A percentile compares a stretch with the other conserved stretches of the same genome.
These are phyloP conservation scores for Crypturellus undulatus DNA, from an alignment of 2,113 vertebrate species.

Conservation along the genomic window DNA sequence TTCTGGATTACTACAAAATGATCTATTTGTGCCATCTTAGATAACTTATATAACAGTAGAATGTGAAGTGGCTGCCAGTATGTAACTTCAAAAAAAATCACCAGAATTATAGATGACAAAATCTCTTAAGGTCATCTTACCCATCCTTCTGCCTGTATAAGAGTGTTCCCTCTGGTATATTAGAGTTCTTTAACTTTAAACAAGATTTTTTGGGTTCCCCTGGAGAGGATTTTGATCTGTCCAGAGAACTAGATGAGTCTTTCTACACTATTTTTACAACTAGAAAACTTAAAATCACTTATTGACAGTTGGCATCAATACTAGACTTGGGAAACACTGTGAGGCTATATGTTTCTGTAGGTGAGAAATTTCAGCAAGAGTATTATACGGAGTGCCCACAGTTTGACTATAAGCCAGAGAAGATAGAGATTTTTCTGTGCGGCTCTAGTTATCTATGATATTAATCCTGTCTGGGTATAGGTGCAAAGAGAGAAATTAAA, in stretches of 20 bases:
- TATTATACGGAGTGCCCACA: background rate
- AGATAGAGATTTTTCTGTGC: background rate
- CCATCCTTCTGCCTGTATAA: slow-evolving; percentile 36
- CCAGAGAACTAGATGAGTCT: slow-evolving; percentile 41
- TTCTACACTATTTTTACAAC: slow-evolving; percentile 46
- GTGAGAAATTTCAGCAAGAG: background rate
- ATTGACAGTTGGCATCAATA: slow-evolving; percentile 13
- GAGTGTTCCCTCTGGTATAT: slow-evolving; percentile 53
- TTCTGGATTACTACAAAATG: slow-evolving; percentile 8
- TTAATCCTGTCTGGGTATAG: background rate
- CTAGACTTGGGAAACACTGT: background rate
- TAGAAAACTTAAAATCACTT: slow-evolving; percentile 44
- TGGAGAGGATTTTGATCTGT: slow-evolving; percentile 64
- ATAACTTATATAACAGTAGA: background rate
- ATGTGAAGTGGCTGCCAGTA: slow-evolving; percentile 10
- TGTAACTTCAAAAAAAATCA: slow-evolving; percentile 31
- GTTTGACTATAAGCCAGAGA: background rate
- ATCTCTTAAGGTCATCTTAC: slow-evolving; percentile 49
- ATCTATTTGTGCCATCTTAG: background rate
- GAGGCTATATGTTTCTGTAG: background rate
- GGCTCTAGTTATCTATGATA: background rate
- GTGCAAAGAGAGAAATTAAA: background rate
- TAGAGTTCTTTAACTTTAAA: slow-evolving; percentile 66
- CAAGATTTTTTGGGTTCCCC: slow-evolving; percentile 50
- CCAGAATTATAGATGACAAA: slow-evolving; percentile 60